Percentiles rank a stretch among this genome's conserved stretches.
These are phyloP conservation scores for Falco novaeseelandiae DNA, from an alignment of 2,797 vertebrate genomes.

Conservation along the genomic window DNA sequence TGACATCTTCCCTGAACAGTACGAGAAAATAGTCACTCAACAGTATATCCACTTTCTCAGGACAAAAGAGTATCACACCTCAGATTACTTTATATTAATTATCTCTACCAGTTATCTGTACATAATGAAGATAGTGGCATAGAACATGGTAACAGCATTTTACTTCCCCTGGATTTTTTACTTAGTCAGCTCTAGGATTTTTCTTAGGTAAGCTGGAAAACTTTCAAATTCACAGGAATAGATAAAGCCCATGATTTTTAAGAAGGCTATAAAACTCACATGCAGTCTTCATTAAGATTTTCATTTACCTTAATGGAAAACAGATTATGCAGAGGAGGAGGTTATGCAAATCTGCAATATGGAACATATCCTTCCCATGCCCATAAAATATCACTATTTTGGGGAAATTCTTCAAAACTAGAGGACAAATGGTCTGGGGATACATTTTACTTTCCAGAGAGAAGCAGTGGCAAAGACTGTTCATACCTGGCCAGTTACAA, in stretches of 20 bases:
- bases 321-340: background rate
- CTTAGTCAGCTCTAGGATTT: background rate
- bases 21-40: background rate
- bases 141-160: background rate
- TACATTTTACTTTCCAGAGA: background rate
- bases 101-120: background rate
- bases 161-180: background rate
- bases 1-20: background rate
- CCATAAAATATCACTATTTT: background rate
- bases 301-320: background rate
- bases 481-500: fast-evolving
- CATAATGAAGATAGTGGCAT: background rate
- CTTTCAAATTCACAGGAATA: background rate
- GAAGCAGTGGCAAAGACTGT: background rate
- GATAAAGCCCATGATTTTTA: background rate
- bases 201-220: background rate
- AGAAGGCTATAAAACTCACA: background rate
- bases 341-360: background rate
- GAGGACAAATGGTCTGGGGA: background rate
- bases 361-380: background rate
- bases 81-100: background rate
- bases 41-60: background rate
- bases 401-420: background rate
- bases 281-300: background rate
- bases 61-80: background rate